A percentile compares a stretch with the other conserved stretches of the same genome.
Evolutionary conservation across 2,797 vertebrate genomes (phyloP).

Genomic region (Triplophysa yarkandensis): DNA sequence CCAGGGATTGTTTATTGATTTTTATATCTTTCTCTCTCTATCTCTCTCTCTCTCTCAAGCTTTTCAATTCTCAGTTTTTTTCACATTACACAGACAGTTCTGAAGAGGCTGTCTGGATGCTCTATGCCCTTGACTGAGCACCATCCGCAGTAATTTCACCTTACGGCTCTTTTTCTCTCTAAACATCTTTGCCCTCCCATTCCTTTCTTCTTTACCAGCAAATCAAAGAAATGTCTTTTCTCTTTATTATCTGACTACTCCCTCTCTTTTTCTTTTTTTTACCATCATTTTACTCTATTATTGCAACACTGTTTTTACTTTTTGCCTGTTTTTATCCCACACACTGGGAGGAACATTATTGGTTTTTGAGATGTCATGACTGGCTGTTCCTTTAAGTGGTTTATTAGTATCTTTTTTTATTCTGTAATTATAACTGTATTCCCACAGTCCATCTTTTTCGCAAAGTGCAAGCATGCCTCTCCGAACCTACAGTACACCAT

Average conservation of each 20-base stretch:
- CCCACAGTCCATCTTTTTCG: background rate
- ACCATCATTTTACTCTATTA: conserved; percentile 13
- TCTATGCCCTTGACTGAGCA: conserved; percentile 38
- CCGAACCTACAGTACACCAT: background rate
- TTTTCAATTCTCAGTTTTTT: conserved; percentile 33
- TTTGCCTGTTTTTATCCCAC: conserved; percentile 16
- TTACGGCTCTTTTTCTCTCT: conserved; percentile 4
- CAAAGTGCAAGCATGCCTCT: background rate
- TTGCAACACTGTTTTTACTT: background rate
- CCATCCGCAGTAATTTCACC: conserved; percentile 37
- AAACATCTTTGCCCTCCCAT: conserved; percentile 14
- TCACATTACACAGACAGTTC: conserved; percentile 20
- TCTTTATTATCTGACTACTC: background rate
- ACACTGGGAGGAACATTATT: background rate
- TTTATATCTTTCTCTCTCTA: conserved; percentile 28
- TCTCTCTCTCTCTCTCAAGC: conserved; percentile 19
- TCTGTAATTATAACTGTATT: conserved; percentile 11
- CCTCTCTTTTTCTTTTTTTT: background rate
- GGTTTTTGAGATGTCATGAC: background rate
- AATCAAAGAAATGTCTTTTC: conserved; percentile 21
- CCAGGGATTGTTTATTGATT: conserved; percentile 30
- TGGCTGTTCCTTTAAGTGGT: conserved; percentile 9
- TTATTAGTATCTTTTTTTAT: conserved; percentile 23
- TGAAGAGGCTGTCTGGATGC: conserved; percentile 21
- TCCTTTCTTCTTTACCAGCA: conserved; percentile 13